Percentiles rank a stretch among this genome's conserved stretches.
These are phyloP conservation scores for Tragelaphus scriptus DNA, from an alignment of 2,113 vertebrate genomes.

Conservation along the genomic window DNA sequence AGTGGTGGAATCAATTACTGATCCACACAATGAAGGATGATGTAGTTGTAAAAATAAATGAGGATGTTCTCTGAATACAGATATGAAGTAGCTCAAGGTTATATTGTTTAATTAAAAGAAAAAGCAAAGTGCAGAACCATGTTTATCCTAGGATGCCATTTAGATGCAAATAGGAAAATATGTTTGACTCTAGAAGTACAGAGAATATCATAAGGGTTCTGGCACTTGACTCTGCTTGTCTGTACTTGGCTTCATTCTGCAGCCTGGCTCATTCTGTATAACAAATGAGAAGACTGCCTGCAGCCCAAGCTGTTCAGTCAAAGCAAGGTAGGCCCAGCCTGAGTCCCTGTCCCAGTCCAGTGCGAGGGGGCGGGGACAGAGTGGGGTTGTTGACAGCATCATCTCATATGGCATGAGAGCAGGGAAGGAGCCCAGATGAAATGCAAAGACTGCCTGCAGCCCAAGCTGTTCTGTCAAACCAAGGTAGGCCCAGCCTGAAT, in stretches of 20 bases:
- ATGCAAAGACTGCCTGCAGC: neutral
- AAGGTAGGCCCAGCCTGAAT: no score
- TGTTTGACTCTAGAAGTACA: neutral
- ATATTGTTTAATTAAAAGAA: neutral
- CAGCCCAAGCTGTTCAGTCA: neutral
- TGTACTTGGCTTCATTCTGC: neutral
- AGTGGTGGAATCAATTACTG: neutral
- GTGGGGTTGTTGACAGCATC: neutral
- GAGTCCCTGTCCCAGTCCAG: neutral
- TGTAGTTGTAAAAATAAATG: neutral
- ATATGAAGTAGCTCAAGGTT: neutral
- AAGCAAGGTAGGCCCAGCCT: neutral
- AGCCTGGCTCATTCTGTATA: neutral
- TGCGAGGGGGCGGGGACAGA: neutral
- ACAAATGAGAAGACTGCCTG: neutral
- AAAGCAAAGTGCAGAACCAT: neutral
- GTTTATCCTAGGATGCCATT: neutral
- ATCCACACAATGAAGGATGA: neutral
- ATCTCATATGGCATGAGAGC: neutral
- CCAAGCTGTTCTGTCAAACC: no score
- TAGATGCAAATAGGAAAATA: neutral
- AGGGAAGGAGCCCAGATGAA: neutral
- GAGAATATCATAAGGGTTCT: neutral
- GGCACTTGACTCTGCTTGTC: neutral
- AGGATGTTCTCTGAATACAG: neutral